A percentile compares a stretch with the other conserved stretches of the same genome.
These are phyloP conservation scores for Sebastes iracundus DNA, from an alignment of 2,797 vertebrate species.

Conservation along the genomic window DNA sequence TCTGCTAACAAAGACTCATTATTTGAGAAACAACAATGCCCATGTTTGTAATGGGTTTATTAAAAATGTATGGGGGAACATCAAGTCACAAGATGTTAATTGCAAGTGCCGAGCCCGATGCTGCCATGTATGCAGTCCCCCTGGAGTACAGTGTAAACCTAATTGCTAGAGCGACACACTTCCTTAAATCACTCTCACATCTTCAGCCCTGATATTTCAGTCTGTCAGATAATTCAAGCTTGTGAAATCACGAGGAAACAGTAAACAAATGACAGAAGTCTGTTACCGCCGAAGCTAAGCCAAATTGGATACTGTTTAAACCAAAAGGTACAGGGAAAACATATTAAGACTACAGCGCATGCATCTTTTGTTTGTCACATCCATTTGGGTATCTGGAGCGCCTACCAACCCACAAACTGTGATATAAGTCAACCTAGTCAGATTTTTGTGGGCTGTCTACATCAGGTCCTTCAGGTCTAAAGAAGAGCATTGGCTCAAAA, in stretches of 20 bases:
- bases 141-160: slow-evolving; percentile 36
- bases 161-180: slow-evolving; percentile 51
- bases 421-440: too few species aligned
- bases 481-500: too few species aligned
- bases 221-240: slow-evolving; percentile 19
- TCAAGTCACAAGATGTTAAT: slow-evolving; percentile 53
- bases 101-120: slow-evolving; percentile 15
- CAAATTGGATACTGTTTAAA: slow-evolving; percentile 1
- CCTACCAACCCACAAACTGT: too few species aligned
- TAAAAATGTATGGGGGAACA: slow-evolving; percentile 59
- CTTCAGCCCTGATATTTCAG: background rate
- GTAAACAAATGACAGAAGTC: background rate
- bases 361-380: background rate
- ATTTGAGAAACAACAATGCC: slow-evolving; percentile 14
- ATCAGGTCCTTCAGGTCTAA: background rate
- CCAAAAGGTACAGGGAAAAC: background rate
- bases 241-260: slow-evolving; percentile 1
- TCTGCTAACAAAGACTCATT: background rate
- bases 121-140: slow-evolving; percentile 27
- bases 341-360: background rate
- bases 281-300: background rate
- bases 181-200: slow-evolving; percentile 45
- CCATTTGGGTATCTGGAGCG: too few species aligned
- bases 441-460: background rate
- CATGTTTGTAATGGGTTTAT: slow-evolving; percentile 45